Evolutionary conservation across 2,113 vertebrate genomes (phyloP).

Genomic region (Strigops habroptila): DNA sequence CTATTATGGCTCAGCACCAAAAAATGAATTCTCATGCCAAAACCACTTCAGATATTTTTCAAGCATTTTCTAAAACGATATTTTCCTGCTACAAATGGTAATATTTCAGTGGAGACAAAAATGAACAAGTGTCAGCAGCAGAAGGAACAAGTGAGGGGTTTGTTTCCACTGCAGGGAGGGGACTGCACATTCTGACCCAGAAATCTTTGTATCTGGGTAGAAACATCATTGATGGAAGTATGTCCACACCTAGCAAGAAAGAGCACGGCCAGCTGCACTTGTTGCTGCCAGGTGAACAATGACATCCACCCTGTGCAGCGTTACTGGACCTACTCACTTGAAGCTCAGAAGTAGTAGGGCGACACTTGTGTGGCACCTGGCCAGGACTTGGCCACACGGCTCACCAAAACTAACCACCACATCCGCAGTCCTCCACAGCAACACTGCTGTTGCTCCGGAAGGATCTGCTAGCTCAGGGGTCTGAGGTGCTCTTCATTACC

Average conservation of each 20-base stretch:
- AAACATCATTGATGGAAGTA: neutral
- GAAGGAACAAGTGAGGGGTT: neutral
- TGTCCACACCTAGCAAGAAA: neutral
- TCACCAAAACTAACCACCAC: neutral
- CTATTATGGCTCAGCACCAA: neutral
- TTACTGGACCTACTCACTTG: neutral
- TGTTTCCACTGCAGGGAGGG: neutral
- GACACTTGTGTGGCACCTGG: accelerated
- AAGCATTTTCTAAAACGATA: neutral
- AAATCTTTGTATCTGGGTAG: neutral
- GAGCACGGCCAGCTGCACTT: neutral
- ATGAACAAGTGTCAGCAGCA: neutral
- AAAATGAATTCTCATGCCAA: neutral
- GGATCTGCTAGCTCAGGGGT: neutral
- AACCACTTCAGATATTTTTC: neutral
- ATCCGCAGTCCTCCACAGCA: neutral
- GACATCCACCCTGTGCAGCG: neutral
- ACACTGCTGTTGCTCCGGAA: neutral
- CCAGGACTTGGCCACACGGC: neutral
- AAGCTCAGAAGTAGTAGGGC: neutral
- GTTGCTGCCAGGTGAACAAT: accelerated
- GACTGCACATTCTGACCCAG: neutral
- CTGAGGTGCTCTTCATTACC: neutral
- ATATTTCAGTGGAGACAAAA: neutral
- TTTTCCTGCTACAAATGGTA: neutral